Evolutionary conservation across 2,113 vertebrate genomes (phyloP).

Genomic region (Protobothrops mucrosquamatus): DNA sequence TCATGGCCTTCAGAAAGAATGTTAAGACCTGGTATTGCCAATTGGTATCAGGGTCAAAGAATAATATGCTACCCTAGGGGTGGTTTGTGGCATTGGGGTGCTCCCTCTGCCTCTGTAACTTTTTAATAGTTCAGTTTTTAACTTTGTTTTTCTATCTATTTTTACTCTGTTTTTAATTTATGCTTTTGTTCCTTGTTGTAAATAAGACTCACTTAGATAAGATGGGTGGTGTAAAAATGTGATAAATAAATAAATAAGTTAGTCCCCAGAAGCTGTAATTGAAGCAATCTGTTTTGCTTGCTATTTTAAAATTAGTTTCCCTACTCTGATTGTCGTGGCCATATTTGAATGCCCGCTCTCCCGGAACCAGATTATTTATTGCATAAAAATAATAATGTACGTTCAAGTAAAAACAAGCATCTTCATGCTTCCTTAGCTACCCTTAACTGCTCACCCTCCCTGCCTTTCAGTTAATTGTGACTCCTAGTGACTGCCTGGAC

Average conservation of each 20-base stretch:
- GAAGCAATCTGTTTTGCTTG: background rate
- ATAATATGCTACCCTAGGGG: background rate
- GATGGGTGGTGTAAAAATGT: background rate
- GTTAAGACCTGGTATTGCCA: background rate
- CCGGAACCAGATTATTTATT: background rate
- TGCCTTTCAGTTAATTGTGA: background rate
- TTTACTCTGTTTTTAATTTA: background rate
- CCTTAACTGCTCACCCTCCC: background rate
- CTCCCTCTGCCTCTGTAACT: background rate
- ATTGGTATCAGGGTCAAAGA: background rate
- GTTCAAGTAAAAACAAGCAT: background rate
- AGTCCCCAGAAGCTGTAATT: background rate
- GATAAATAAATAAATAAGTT: background rate
- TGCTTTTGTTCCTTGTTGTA: background rate
- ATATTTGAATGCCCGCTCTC: background rate
- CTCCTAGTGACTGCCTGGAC: background rate
- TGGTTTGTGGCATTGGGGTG: background rate
- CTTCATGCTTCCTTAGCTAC: background rate
- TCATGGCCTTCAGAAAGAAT: background rate
- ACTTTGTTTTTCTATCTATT: background rate
- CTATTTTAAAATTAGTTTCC: background rate
- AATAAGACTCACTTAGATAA: background rate
- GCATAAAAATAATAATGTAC: background rate
- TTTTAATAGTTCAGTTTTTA: background rate
- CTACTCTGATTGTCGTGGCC: background rate